Evolutionary conservation across 2,113 vertebrate genomes (phyloP), one percentile per base, ranked within the genome.

Genomic region (Tragulus kanchil): DNA sequence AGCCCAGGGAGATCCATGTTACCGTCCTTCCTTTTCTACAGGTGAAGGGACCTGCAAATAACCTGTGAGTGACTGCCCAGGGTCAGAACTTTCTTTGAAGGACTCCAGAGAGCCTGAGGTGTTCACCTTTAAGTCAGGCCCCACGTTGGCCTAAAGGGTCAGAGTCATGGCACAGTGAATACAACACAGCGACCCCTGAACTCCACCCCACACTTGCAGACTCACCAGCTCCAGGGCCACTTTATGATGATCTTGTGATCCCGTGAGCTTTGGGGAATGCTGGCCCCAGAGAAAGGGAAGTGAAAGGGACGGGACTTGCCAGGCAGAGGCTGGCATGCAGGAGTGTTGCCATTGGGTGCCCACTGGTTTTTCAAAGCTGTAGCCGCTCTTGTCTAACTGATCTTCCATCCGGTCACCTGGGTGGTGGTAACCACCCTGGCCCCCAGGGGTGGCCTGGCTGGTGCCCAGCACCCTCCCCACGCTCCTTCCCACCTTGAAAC

Each of bases 151-250:
- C 87, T 21, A 52, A 42, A 17, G 23, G 26, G 16, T n/a, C 64
- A 69, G 71, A 85, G 56, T 64, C n/a, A 12, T 17, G n/a, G 15
- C 21, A 17, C 16, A 17, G 56, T 48, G 62, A 58, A 87, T 61
- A 54, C 81, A 7, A 11, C 31, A 54, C 13, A 17, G 4, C 6
- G 54, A 12, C 19, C n/a, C 73, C 56, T n/a, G 8, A 45, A n/a
- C 13, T 26, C 56, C 0, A 0, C 6, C 25, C 3, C 0, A 0
- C 69, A 16, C 11, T 2, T 26, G 16, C 3, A 4, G 16, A 48
- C 61, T 67, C 3, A 26, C 48, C 73, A 86, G 25, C 52, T 58
- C 23, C 23, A 26, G 42, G 28, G 7, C 15, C 36, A 4, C 58
- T 92, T 54, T 85, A 21, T 23, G 69, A 77, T 64, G 31, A 61